Base-by-base conservation (phyloP, 2,888 invertebrate species). In the Timandra comae region DNA sequence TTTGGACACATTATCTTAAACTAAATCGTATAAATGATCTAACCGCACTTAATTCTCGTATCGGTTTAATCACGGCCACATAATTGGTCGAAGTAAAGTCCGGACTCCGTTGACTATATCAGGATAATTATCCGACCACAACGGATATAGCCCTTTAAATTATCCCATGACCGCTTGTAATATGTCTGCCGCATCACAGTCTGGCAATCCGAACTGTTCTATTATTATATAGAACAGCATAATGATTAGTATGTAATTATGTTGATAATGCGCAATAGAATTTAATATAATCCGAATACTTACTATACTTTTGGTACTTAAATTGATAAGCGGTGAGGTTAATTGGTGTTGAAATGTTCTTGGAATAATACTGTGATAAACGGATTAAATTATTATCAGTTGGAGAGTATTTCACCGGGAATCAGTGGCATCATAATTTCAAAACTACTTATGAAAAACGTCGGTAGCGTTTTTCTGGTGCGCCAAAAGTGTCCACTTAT, bases 111-210 rank as follows among this genome's bases (percentile, higher is more conserved):
- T 56, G 59, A 46, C 49, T 63, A 61, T 70, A 64, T 46, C 42
- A 33, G 33, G 38, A 41, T 33, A 46, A 46, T 49, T 43, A 42
- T 41, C 37, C 32, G 30, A 48, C 41, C 41, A 36, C 41, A 41
- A 34, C 35, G 34, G 33, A 62, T 41, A 58, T 50, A 54, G 46
- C 57, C 53, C 66, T 69, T 16, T 64, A 70, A 71, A 73, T 72
- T 72, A 69, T 66, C 64, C 62, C 56, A 46, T 60, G 63, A 67
- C 67, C 67, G 62, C 63, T 61, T 60, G 63, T 69, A 66, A 69
- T 72, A 63, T 58, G 52, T 45, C 52, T 56, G 52, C 43, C 49
- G 53, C 60, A 52, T 55, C 47, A 56, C 58, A 60, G 55, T 52
- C 49, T 46, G 50, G 51, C 43, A 51, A 52, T 55, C 52, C 46